Conservation (phyloP, 2,797 vertebrate species). For the Catharus ustulatus region DNA sequence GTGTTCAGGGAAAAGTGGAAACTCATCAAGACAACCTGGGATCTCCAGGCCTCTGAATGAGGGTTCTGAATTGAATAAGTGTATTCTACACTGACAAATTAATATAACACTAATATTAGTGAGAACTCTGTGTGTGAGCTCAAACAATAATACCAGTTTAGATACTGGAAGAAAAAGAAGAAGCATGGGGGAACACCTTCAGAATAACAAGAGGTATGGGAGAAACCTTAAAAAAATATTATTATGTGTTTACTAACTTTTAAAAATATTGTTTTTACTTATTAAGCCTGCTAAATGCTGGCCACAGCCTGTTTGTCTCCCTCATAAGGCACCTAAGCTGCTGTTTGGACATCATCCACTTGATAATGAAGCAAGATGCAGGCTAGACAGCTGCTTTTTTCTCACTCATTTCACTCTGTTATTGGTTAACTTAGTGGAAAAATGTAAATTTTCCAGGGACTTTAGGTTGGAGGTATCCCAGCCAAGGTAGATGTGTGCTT, state of each 20-base stretch:
- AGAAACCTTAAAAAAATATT: neutral
- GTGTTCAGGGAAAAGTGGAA: neutral
- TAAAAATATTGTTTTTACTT: neutral
- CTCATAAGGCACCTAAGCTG: neutral
- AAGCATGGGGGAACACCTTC: accelerated
- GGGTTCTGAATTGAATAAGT: neutral
- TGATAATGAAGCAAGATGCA: constrained; percentile 76
- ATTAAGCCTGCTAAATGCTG: neutral
- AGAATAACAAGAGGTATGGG: neutral
- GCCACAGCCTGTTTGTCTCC: neutral
- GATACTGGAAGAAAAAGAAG: neutral
- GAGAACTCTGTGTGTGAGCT: accelerated
- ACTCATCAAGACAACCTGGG: neutral
- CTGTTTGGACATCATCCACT: constrained; percentile 64
- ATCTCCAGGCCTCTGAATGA: neutral
- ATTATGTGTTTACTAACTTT: neutral
- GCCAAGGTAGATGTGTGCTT: constrained; percentile 87
- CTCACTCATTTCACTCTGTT: constrained; percentile 93
- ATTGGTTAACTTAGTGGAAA: constrained; percentile 97
- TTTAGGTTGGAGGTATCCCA: constrained; percentile 84
- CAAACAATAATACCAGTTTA: neutral
- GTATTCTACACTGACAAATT: neutral
- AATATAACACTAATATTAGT: neutral
- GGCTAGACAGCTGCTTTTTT: constrained; percentile 93
- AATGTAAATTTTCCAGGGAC: constrained; percentile 90